Base-by-base conservation (phyloP, 2,797 vertebrate species). In the Galaxias olidus region DNA sequence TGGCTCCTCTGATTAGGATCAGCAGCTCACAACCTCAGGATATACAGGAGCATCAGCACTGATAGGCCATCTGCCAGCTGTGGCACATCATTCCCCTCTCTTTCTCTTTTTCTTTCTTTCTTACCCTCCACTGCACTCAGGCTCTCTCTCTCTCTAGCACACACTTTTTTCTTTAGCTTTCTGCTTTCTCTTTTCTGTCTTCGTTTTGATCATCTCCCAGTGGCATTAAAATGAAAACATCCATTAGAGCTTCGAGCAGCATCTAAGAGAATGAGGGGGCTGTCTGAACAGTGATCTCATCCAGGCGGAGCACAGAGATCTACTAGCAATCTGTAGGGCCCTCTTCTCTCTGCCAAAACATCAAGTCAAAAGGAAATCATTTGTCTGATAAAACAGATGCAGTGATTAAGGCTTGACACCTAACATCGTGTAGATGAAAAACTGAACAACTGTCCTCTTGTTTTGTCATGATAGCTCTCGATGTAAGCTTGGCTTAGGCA, bases 181-280 rank as follows among this genome's bases (percentile, higher is more conserved):
- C 57, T 63, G 65, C 65, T 68, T 52, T 51, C 59, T 15, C 56
- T 61, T 57, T 42, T 43, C 45, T 73, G 43, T 58, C 52, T 63
- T 66, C 54, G 72, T 73, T 79, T 86, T 76, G 86, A 86, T 89
- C 88, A 89, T 82, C 79, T 77, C 81, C 84, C 82, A 90, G 86
- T 90, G 84, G 83, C 89, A 83, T 87, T 81, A 88, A 80, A 86
- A 73, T 80, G 77, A 90, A 91, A 92, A 90, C 88, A 91, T 84
- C 82, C 88, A 91, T 91, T 91, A 89, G 87, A 70, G 78, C 45
- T 10, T 59, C 3, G 30, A 84, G 81, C 87, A 87, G 89, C 87
- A 89, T 90, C 87, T 78, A 30, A 3, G 60, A 86, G 81, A 50
- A 71, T 71, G 58, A 67, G 65, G 61, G 71, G 65, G 7, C 49